Percentiles rank a stretch among this genome's conserved stretches.
Evolutionary conservation across 2,113 vertebrate species (phyloP).

Genomic region (Salvelinus sp.): DNA sequence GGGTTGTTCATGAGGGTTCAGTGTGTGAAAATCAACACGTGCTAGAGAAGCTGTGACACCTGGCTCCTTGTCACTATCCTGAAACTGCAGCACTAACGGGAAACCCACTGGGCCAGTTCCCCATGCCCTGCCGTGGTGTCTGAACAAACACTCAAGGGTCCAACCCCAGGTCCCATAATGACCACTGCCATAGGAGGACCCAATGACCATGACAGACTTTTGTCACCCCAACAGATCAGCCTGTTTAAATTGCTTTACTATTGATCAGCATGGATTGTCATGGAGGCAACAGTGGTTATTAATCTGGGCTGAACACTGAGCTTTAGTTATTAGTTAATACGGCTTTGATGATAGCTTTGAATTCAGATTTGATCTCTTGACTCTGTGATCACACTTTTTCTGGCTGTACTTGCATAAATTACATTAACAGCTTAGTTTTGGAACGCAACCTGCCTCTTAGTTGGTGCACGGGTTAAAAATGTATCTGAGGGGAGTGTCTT

Average conservation of each 20-base stretch:
- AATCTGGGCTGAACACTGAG: not conserved
- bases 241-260: not conserved
- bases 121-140: not conserved
- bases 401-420: not conserved
- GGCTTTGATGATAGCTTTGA: not conserved
- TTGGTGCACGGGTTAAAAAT: not conserved
- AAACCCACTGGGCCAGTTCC: conserved; percentile 1
- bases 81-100: not conserved
- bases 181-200: not conserved
- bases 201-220: not conserved
- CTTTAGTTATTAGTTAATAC: not conserved
- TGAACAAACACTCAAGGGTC: conserved; percentile 7
- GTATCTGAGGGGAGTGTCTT: not conserved
- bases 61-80: not conserved
- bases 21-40: conserved; percentile 18
- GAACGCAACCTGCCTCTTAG: not conserved
- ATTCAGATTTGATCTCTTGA: not conserved
- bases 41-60: conserved; percentile 1
- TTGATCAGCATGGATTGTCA: not conserved
- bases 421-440: not conserved
- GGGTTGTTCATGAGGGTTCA: conserved; percentile 7
- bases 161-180: not conserved
- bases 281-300: not conserved
- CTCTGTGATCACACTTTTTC: not conserved
- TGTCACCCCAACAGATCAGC: not conserved